Percentiles rank a stretch among this genome's conserved stretches.
These are phyloP conservation scores for Gracilinanus agilis DNA, from an alignment of 2,113 vertebrate species.

Conservation along the genomic window DNA sequence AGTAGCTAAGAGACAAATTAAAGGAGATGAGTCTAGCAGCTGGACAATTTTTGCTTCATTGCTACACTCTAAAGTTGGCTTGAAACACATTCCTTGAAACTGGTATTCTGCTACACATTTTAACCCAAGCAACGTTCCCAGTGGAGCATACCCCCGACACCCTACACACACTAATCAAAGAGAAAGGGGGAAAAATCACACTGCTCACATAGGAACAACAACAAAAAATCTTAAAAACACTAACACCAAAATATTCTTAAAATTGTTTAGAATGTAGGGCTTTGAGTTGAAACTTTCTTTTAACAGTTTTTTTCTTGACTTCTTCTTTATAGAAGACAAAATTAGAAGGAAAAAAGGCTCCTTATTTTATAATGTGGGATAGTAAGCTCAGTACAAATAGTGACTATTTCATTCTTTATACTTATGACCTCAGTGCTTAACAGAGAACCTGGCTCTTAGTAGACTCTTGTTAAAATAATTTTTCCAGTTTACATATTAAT, in stretches of 20 bases:
- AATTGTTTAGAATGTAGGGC: not conserved
- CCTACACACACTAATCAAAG: not conserved
- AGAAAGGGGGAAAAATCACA: not conserved
- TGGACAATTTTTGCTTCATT: not conserved
- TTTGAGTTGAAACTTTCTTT: not conserved
- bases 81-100: not conserved
- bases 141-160: not conserved
- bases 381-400: not conserved
- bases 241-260: not conserved
- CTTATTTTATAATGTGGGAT: conserved; percentile 45
- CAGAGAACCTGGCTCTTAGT: not conserved
- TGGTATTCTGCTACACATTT: not conserved
- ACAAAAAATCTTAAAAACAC: not conserved
- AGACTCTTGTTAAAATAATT: not conserved
- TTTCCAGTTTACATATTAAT: too few species aligned
- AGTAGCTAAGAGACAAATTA: not conserved
- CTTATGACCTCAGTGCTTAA: not conserved
- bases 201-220: not conserved
- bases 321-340: not conserved
- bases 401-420: not conserved
- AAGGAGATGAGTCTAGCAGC: not conserved
- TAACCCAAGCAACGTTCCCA: conserved; percentile 19
- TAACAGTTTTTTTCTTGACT: not conserved
- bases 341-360: not conserved
- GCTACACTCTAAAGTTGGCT: not conserved